These are phyloP conservation scores for Spatulosminthurus flaviceps DNA, from an alignment of 2,888 invertebrate genomes.

Conservation along the genomic window DNA sequence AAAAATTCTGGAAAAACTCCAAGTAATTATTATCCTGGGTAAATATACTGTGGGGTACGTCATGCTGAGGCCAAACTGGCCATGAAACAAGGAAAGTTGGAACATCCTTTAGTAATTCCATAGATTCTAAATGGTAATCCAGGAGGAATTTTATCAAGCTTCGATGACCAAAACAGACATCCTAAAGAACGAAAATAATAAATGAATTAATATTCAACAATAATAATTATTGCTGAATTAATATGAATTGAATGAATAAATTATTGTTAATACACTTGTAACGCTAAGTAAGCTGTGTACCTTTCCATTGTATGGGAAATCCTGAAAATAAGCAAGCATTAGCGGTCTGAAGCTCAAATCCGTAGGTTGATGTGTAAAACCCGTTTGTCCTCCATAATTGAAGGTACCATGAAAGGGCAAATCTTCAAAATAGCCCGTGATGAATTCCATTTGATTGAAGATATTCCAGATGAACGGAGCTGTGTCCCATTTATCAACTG, in stretches of 20 bases:
- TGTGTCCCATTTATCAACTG: too few relatives aligned
- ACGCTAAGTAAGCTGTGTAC: too few relatives aligned
- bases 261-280: too few relatives aligned
- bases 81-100: constrained; percentile 52
- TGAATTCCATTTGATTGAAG: constrained; percentile 48
- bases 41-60: constrained; percentile 33
- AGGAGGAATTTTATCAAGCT: constrained; percentile 43
- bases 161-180: constrained; percentile 49
- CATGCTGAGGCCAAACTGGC: constrained; percentile 51
- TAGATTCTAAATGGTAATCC: constrained; percentile 46
- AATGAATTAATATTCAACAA: not conserved
- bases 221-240: too few relatives aligned
- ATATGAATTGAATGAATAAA: too few relatives aligned
- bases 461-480: constrained; percentile 50
- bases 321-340: constrained; percentile 12
- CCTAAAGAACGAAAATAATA: constrained; percentile 16
- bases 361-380: constrained; percentile 50
- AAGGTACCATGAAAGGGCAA: constrained; percentile 35
- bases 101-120: constrained; percentile 36
- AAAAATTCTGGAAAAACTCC: constrained; percentile 47
- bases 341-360: constrained; percentile 53
- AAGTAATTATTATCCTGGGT: constrained; percentile 42
- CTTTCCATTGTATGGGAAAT: not conserved
- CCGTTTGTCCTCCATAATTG: constrained; percentile 48
- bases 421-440: constrained; percentile 55